Evolutionary conservation across 2,797 vertebrate species (phyloP), one percentile per base, ranked within the genome.

Genomic region (Macropodus opercularis): DNA sequence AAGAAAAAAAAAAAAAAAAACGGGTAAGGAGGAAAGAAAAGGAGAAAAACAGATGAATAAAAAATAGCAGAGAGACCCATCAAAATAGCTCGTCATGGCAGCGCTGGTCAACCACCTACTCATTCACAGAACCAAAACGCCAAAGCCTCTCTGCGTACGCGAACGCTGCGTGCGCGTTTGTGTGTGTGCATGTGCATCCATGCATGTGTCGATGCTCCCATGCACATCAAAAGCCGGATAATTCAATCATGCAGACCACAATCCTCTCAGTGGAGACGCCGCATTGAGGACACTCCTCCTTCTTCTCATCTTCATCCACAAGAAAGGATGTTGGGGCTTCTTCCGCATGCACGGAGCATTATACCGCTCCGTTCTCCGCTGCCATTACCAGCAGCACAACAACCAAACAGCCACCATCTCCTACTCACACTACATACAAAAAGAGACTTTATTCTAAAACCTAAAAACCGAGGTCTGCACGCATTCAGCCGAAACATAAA

Each of bases 141-240:
- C 40, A 77, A 79, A 71, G 48, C 39, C 51, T 70, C 39, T 66
- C 22, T 62, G 56, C 48, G 24, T 36, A 51, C 62, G 55, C 27
- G 55, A 24, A 14, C 29, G 49, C 40, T 22, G 35, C 19, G 35
- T 6, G 8, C 31, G 39, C 32, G 21, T 24, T 35, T 35, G 23
- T 60, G 31, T 42, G 41, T 12, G 34, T 31, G 40, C 15, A 8
- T 8, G 22, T 69, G 71, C 41, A 43, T 57, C 55, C 40, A 64
- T 69, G 69, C 60, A 59, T 73, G 66, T 72, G 69, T 85, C 70
- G 69, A 26, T 60, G 62, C 81, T 82, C 64, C 70, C 72, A 75
- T 73, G 60, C 70, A 87, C 87, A 88, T 90, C 86, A 87, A 90
- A 90, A 74, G 74, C 67, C 29, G 80, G 81, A 91, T 86, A 86